Evolutionary conservation across 2,113 vertebrate genomes (phyloP).

Genomic region (Formicarius rufipectus): DNA sequence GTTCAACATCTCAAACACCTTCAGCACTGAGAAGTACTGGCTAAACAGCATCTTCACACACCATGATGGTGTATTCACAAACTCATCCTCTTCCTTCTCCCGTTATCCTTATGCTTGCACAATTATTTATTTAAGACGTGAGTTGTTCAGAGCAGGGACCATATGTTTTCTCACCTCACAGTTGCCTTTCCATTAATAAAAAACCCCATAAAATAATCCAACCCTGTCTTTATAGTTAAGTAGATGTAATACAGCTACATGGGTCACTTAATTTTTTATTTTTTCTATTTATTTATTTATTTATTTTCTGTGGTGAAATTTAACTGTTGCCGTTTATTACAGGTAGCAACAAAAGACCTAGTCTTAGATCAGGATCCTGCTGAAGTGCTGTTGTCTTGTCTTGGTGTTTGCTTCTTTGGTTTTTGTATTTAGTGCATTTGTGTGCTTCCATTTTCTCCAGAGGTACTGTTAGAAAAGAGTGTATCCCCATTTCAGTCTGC

Average conservation of each 20-base stretch:
- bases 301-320: not conserved
- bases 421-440: not conserved
- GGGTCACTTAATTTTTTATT: not conserved
- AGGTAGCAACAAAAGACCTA: not conserved
- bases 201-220: not conserved
- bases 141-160: not conserved
- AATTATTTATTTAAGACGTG: not conserved
- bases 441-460: not conserved
- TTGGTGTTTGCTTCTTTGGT: not conserved
- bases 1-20: not conserved
- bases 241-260: fast-evolving
- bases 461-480: not conserved
- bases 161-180: not conserved
- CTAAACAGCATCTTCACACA: not conserved
- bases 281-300: not conserved
- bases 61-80: fast-evolving
- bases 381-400: not conserved
- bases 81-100: not conserved
- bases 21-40: not conserved
- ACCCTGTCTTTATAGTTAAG: not conserved
- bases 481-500: not conserved
- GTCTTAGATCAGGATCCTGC: not conserved
- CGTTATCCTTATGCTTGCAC: not conserved
- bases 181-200: not conserved
- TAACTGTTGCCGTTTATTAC: not conserved